Percentiles rank a stretch among this genome's conserved stretches.
phyloP scores from a whole-genome alignment of 1,140 invertebrate species.

The Drosophila kikkawai region DNA sequence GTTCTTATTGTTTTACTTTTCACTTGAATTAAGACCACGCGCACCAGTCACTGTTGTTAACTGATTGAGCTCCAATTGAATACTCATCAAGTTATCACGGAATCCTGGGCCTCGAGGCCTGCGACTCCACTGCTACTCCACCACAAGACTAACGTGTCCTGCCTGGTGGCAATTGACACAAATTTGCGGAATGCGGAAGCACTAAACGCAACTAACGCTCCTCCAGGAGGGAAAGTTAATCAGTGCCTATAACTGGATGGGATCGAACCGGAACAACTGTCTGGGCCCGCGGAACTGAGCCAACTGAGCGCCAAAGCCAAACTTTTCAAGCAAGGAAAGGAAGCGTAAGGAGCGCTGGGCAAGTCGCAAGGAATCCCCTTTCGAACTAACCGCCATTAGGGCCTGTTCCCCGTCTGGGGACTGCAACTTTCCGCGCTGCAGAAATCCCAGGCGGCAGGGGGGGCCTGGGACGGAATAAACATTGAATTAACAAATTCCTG shows the following conservation, averaged over 20 bases:
- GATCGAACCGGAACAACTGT: constrained; percentile 42
- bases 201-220: constrained; percentile 63
- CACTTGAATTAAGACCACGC: constrained; percentile 30
- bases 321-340: constrained; percentile 43
- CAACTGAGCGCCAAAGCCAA: constrained; percentile 60
- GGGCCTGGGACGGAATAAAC: constrained; percentile 68
- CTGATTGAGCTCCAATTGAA: constrained; percentile 76
- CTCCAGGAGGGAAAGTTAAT: constrained; percentile 47
- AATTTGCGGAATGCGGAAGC: constrained; percentile 75
- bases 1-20: constrained; percentile 16
- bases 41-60: constrained; percentile 63
- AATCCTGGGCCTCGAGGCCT: constrained; percentile 34
- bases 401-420: constrained; percentile 41
- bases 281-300: constrained; percentile 48
- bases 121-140: constrained; percentile 1
- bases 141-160: constrained; percentile 36
- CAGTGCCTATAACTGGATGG: constrained; percentile 15
- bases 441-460: constrained; percentile 3
- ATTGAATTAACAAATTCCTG: constrained; percentile 85
- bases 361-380: constrained; percentile 47
- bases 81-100: constrained; percentile 67
- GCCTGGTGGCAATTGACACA: constrained; percentile 72
- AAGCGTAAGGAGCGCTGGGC: constrained; percentile 4
- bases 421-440: constrained; percentile 46
- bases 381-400: constrained; percentile 60